Base-by-base conservation (phyloP, 1,140 invertebrate species). In the Nasonia longicornis region DNA sequence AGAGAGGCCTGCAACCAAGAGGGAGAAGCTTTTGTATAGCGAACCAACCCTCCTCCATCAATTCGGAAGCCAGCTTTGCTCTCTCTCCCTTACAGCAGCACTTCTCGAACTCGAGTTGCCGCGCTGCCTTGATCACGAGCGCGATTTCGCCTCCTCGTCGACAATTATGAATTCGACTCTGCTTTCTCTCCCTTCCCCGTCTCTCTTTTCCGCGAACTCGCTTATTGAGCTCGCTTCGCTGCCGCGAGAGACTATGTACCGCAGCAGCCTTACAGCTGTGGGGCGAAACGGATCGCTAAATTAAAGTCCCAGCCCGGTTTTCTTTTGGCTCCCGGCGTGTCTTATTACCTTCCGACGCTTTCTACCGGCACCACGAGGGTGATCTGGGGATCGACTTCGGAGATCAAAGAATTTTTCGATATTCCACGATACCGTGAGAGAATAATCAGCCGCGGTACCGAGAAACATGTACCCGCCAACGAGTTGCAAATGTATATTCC, bases 161-260 rank as follows among this genome's bases (percentile, higher is more conserved):
- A 45, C 29, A 72, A 72, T 79, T 63, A 79, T 73, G 66, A 79
- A 73, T 79, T 79, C 48, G 16, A 31, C 20, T 58, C 48, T 12
- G 20, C 77, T 70, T 63, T n/a, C n/a, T 64, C 48, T 58, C 26
- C 20, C n/a, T 3, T 45, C 20, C 26, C 20, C n/a, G 2, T 45
- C 35, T 22, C 16, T 10, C 48, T 42, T 78, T 84, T 83, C 81
- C 63, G 26, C 52, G 1, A 8, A 64, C 45, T 79, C 16, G 52
- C n/a, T 80, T 73, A 74, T 67, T 52, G 38, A 20, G 58, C 58
- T 75, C 29, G 22, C 78, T 45, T 66, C 20, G 11, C 20, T 14
- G 12, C 6, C 10, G 42, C n/a, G 52, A 79, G 16, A 35, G 70
- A 10, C 52, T 48, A 48, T 48, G 10, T 10, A 48, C 14, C 14